Percentiles rank a stretch among this genome's conserved stretches.
Evolutionary conservation across 1,140 invertebrate genomes (phyloP).

Genomic region (Cheumatopsyche charites): DNA sequence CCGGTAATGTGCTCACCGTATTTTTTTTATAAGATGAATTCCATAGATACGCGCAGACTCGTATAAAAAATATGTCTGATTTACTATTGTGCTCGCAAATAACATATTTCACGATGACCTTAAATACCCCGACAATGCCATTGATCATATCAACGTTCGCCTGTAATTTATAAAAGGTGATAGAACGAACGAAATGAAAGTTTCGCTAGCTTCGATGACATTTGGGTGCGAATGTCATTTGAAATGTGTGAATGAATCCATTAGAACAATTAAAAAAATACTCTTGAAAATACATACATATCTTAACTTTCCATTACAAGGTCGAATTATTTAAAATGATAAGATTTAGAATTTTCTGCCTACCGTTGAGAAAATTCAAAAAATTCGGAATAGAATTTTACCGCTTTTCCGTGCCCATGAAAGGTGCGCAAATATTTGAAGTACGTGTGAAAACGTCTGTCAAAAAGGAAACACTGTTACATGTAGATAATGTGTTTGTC

Average conservation of each 20-base stretch:
- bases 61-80: conserved; percentile 7
- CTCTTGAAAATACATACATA: no score
- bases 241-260: not conserved
- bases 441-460: conserved; percentile 11
- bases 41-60: not conserved
- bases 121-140: conserved; percentile 1
- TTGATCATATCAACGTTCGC: not conserved
- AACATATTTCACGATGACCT: not conserved
- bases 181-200: not conserved
- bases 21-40: not conserved
- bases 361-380: not conserved
- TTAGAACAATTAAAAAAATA: no score
- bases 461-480: conserved; percentile 17
- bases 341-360: no score
- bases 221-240: conserved; percentile 8
- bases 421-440: conserved; percentile 20
- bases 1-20: not conserved
- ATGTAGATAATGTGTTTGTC: not conserved
- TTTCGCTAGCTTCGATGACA: conserved; percentile 3
- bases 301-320: no score
- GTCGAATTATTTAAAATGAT: no score
- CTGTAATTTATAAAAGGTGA: conserved; percentile 20
- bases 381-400: not conserved
- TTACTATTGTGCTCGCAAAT: conserved; percentile 9
- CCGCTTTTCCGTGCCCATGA: not conserved